Base-by-base conservation (phyloP, 2,888 invertebrate species). In the Hirtodrosophila duncani region DNA sequence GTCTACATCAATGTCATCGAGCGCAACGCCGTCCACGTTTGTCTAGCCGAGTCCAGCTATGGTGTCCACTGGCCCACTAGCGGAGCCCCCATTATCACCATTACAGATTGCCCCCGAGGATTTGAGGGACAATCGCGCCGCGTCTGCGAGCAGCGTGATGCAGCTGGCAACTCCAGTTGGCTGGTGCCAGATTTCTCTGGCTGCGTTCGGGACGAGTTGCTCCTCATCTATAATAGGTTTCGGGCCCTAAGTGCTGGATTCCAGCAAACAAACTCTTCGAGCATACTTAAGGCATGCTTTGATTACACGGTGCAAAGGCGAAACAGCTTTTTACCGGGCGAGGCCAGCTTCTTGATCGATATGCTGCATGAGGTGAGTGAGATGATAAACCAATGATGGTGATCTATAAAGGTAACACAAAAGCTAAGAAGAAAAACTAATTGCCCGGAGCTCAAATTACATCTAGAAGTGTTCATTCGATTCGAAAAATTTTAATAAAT, bases 181-280 rank as follows among this genome's bases (percentile, higher is more conserved):
- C 89, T 90, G 67, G 85, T 89, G 30, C 92, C 94, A 0, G 93
- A 94, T 83, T 94, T 93, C 82, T 92, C 93, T 1, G 88, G 88
- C 11, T 95, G 95, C 81, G 88, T 92, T 14, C 90, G 92, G 17
- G 90, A 92, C 70, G 89, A 91, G 1, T 84, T 93, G 18, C 86
- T 89, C 39, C 87, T 89, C 68, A 90, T 91, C 59, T 91, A 91
- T 78, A 89, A 90, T 68, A 89, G 91, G 61, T 87, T 86, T 64
- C 78, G 83, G 2, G 84, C 86, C 2, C 61, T 87, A 5, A 83
- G 84, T 29, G 84, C 85, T 2, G 87, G 87, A 2, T 87, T 85
- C 33, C 86, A 87, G 43, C 84, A 84, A 53, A 83, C 87, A n/a
- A 87, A 87, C 67, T 84, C 85, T 10, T 85, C 87, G n/a, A 81